Evolutionary conservation across 2,797 vertebrate species (phyloP), one percentile per base, ranked within the genome.

Genomic region (Sebastes kiyomatsui): DNA sequence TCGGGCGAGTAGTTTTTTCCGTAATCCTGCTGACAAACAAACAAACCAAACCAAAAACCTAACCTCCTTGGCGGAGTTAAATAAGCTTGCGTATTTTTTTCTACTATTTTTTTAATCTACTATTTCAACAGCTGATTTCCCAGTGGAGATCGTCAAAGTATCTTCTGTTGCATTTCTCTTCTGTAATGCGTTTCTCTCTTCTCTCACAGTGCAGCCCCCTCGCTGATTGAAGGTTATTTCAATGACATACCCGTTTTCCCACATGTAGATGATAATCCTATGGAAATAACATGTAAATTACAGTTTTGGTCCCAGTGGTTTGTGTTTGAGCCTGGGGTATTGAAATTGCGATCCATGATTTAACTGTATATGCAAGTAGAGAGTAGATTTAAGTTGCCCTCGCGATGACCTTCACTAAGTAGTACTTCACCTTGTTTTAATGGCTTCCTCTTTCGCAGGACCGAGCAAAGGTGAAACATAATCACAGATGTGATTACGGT

Each of bases 211-310:
- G 22, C 11, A 32, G 32, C 4, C 42, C 16, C 23, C 6, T 30
- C 13, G 38, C 22, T 68, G 49, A 64, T 55, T 79, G 72, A 84
- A 92, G 79, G 86, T 79, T 38, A 77, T 20, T 18, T 30, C 73
- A 86, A 79, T 76, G 72, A 72, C 78, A 49, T 3, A 5, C 16
- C 13, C 4, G 13, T 82, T 75, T 69, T 16, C 23, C 38, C 5
- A 72, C 60, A 56, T 76, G 83, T 58, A 84, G 49, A 87, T 79
- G 46, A 64, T 66, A 86, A 91, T 87, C 14, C 58, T 65, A 76
- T 35, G 79, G 75, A 81, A 90, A 88, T 87, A 61, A 38, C 52
- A 89, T 90, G 81, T 28, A 84, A 83, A 87, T 88, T 46, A 27
- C 4, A 22, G 22, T 56, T 71, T 74, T 65, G 46, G 56, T 66